These are phyloP conservation scores for Epsilonema sp. DNA, from an alignment of 2,888 invertebrate species.

Conservation along the genomic window DNA sequence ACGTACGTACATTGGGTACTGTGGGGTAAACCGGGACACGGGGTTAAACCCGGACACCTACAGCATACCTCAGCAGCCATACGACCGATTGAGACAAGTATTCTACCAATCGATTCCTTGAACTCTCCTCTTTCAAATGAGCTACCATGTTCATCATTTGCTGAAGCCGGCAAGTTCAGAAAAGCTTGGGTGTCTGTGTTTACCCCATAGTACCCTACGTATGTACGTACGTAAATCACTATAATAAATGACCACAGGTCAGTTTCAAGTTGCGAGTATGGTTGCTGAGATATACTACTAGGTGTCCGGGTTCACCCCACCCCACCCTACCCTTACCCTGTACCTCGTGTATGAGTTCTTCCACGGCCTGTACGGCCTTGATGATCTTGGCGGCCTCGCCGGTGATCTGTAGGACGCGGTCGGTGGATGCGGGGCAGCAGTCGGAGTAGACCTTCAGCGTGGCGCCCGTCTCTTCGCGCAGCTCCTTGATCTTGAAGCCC, in stretches of 20 bases:
- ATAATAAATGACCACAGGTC: too few relatives aligned
- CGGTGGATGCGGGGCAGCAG: slow-evolving; percentile 87
- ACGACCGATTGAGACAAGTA: too few relatives aligned
- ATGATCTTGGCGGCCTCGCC: slow-evolving; percentile 40
- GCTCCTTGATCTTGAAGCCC: slow-evolving; percentile 90
- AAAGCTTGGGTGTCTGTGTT: too few relatives aligned
- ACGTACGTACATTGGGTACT: too few relatives aligned
- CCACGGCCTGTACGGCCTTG: neutral
- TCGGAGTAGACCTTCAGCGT: slow-evolving; percentile 50
- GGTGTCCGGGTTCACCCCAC: slow-evolving; percentile 84
- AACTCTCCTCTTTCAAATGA: too few relatives aligned
- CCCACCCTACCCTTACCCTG: slow-evolving; percentile 95
- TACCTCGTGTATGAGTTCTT: slow-evolving; percentile 3
- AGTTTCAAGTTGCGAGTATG: slow-evolving; percentile 88
- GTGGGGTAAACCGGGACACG: too few relatives aligned
- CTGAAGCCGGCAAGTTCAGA: too few relatives aligned
- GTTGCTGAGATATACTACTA: slow-evolving; percentile 95
- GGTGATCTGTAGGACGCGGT: slow-evolving; percentile 78
- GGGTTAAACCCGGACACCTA: neutral
- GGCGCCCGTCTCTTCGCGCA: slow-evolving; percentile 88
- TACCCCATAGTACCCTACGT: too few relatives aligned
- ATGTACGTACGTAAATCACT: too few relatives aligned
- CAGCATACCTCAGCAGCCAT: slow-evolving; percentile 48
- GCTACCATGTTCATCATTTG: too few relatives aligned
- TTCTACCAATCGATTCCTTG: too few relatives aligned